Percentiles rank a stretch among this genome's conserved stretches.
phyloP scores from a whole-genome alignment of 1,140 invertebrate species.

The Plodia interpunctella region DNA sequence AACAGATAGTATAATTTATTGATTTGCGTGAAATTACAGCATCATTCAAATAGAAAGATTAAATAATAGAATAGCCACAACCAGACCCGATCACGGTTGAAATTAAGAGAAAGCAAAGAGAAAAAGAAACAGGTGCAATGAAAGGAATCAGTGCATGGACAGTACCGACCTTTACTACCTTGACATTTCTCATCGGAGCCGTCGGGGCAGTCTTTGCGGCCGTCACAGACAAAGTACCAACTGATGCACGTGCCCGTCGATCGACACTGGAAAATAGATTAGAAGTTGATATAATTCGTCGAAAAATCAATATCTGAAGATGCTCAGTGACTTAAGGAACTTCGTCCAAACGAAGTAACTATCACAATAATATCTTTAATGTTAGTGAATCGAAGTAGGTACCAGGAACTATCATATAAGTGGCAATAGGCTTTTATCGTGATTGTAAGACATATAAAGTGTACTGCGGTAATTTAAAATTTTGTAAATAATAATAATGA shows the following conservation, averaged over 20 bases:
- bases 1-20: constrained; percentile 4
- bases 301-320: too few species aligned
- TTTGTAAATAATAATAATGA: too few species aligned
- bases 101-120: constrained; percentile 8
- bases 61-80: not conserved
- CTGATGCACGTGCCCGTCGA: constrained; percentile 91
- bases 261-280: constrained; percentile 80
- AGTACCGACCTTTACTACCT: constrained; percentile 66
- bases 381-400: too few species aligned
- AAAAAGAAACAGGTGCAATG: constrained; percentile 29
- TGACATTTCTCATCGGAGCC: constrained; percentile 89
- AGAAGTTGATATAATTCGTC: not conserved
- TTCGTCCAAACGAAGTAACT: too few species aligned
- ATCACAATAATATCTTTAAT: too few species aligned
- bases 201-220: constrained; percentile 91
- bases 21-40: constrained; percentile 1
- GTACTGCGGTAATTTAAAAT: too few species aligned
- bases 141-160: constrained; percentile 47
- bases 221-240: constrained; percentile 95
- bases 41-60: not conserved
- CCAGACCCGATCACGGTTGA: not conserved
- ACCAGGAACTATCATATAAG: too few species aligned
- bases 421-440: too few species aligned
- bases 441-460: too few species aligned
- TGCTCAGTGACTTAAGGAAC: too few species aligned